Evolutionary conservation across 2,113 vertebrate genomes (phyloP).

Genomic region (Amblyopsis rosae): DNA sequence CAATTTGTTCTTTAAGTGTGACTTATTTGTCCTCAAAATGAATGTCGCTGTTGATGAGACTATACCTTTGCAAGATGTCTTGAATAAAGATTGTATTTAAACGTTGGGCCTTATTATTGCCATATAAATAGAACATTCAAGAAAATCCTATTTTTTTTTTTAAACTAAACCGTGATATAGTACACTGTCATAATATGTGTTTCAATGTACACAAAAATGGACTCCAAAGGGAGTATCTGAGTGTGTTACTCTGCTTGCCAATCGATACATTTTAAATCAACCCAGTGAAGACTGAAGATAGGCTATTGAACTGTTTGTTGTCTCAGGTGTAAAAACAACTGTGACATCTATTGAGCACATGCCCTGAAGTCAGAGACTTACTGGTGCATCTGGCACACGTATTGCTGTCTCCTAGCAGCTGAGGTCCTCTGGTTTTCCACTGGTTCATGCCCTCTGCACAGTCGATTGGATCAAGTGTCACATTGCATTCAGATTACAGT

Average conservation of each 20-base stretch:
- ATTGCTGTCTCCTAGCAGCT: constrained; percentile 23
- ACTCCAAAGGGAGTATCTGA: neutral
- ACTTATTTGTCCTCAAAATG: constrained; percentile 48
- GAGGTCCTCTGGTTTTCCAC: constrained; percentile 10
- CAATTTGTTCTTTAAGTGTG: constrained; percentile 70
- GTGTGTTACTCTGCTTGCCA: constrained; percentile 14
- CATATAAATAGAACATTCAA: neutral
- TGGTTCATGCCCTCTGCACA: neutral
- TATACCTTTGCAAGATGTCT: constrained; percentile 67
- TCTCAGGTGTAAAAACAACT: constrained; percentile 48
- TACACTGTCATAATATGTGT: too few relatives aligned
- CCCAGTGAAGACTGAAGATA: constrained; percentile 22
- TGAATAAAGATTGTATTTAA: constrained; percentile 74
- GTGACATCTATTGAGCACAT: constrained; percentile 33
- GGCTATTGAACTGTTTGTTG: constrained; percentile 16
- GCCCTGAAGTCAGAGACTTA: constrained; percentile 38
- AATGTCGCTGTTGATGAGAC: constrained; percentile 73
- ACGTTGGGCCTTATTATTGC: constrained; percentile 3
- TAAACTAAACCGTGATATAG: too few relatives aligned
- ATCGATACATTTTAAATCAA: constrained; percentile 44
- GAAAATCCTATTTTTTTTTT: too few relatives aligned
- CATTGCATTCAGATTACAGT: neutral
- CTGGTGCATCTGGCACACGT: constrained; percentile 14
- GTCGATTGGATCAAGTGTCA: neutral
- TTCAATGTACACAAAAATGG: too few relatives aligned